phyloP scores from a whole-genome alignment of 37 sponge, comb jelly and placozoan species.

The Agelas oroides region DNA sequence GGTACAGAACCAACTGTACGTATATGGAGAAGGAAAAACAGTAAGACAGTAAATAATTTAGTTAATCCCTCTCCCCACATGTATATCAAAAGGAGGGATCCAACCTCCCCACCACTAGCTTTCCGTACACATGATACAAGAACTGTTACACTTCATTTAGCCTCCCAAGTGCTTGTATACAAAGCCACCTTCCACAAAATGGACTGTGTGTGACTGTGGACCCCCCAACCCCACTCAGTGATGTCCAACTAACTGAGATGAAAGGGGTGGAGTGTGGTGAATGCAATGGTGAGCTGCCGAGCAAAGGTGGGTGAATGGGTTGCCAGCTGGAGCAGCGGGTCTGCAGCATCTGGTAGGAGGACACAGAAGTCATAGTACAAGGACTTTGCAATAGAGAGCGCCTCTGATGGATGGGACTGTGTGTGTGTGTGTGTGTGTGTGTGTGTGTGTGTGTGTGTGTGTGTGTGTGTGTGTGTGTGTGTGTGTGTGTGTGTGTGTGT shows the following conservation, averaged over 20 bases:
- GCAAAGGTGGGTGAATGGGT: constrained; percentile 59
- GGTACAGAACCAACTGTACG: constrained; percentile 22
- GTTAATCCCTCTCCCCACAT: neutral
- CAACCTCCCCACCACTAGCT: too few relatives aligned
- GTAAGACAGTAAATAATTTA: neutral
- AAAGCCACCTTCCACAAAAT: too few relatives aligned
- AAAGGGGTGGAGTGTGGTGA: constrained; percentile 63
- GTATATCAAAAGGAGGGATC: too few relatives aligned
- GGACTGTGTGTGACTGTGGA: too few relatives aligned
- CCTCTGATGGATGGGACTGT: constrained; percentile 53
- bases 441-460: neutral
- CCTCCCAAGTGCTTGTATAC: too few relatives aligned
- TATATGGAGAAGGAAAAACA: neutral
- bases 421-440: neutral
- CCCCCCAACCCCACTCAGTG: neutral
- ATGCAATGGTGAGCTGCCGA: constrained; percentile 48
- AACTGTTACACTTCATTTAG: too few relatives aligned
- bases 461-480: too few relatives aligned
- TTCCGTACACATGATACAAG: too few relatives aligned
- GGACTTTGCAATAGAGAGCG: constrained; percentile 15
- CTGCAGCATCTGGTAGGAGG: constrained; percentile 58
- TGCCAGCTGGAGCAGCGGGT: constrained; percentile 56
- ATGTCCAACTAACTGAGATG: constrained; percentile 45
- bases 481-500: neutral
- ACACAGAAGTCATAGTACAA: constrained; percentile 75